Conservation (phyloP, 2,888 invertebrate genomes). For the Auanema freiburgensis region DNA sequence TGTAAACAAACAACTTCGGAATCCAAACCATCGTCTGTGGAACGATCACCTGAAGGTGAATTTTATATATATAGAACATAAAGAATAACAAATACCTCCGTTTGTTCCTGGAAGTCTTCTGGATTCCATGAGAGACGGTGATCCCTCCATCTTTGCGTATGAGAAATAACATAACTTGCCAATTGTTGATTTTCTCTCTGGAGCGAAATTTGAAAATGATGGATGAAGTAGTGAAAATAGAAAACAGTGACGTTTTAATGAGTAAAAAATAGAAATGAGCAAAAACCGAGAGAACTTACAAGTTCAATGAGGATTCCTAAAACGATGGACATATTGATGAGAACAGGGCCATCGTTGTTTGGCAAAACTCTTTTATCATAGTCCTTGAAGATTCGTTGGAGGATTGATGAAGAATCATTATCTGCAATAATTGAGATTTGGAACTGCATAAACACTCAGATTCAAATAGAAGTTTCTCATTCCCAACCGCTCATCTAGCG, state of each 20-base stretch:
- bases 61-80: not conserved
- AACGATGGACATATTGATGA: constrained; percentile 58
- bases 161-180: constrained; percentile 55
- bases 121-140: constrained; percentile 39
- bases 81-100: constrained; percentile 22
- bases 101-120: constrained; percentile 35
- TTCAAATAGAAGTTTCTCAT: no score
- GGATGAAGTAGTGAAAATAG: not conserved
- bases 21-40: constrained; percentile 57
- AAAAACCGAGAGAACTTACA: constrained; percentile 24
- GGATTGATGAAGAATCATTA: constrained; percentile 2
- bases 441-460: no score
- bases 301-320: constrained; percentile 57
- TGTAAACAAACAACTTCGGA: constrained; percentile 60
- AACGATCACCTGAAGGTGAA: constrained; percentile 41
- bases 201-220: constrained; percentile 6
- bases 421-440: no score
- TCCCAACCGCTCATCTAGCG: no score
- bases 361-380: constrained; percentile 58
- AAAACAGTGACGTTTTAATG: not conserved
- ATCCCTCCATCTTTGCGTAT: constrained; percentile 49
- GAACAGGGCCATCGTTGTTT: constrained; percentile 51
- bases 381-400: constrained; percentile 47
- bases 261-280: constrained; percentile 11
- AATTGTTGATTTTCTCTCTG: constrained; percentile 58